A percentile compares a stretch with the other conserved stretches of the same genome.
Evolutionary conservation across 2,888 invertebrate species (phyloP).

Genomic region (Stegana nigrithorax): DNA sequence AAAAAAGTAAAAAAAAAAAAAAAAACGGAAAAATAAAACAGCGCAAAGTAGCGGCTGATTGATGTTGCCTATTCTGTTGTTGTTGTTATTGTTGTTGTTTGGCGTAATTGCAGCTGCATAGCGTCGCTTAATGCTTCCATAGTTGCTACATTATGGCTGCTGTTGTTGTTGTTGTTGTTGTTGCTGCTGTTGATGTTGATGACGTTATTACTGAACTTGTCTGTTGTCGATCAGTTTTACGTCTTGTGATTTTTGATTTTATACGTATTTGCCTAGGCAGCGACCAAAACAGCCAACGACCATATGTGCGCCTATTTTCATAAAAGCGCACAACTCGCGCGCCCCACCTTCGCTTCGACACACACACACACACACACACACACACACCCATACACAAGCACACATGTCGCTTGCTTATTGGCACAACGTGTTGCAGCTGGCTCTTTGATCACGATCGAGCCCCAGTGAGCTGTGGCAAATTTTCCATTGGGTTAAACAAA

Average conservation of each 20-base stretch:
- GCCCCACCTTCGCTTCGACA: not conserved
- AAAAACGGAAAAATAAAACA: not conserved
- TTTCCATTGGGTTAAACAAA: slow-evolving; percentile 34
- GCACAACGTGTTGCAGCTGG: slow-evolving; percentile 3
- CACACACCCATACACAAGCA: no score
- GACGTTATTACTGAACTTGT: not conserved
- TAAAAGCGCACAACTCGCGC: not conserved
- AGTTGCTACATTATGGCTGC: not conserved
- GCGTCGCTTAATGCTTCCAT: not conserved
- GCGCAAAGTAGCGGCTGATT: not conserved
- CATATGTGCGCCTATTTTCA: slow-evolving; percentile 1
- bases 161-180: not conserved
- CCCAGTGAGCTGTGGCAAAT: slow-evolving; percentile 10
- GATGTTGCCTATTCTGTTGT: not conserved
- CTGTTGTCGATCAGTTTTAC: not conserved
- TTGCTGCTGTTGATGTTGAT: not conserved
- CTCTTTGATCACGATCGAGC: slow-evolving; percentile 5
- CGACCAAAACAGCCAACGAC: not conserved
- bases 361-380: not conserved
- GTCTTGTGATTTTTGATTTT: not conserved
- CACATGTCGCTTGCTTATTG: not conserved
- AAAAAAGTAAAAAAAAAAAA: not conserved
- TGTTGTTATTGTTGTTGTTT: no score
- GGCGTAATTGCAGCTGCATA: no score
- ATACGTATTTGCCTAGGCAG: not conserved